Evolutionary conservation across 2,888 invertebrate genomes (phyloP), one percentile per base, ranked within the genome.

Genomic region (Hoplodrina blanda): DNA sequence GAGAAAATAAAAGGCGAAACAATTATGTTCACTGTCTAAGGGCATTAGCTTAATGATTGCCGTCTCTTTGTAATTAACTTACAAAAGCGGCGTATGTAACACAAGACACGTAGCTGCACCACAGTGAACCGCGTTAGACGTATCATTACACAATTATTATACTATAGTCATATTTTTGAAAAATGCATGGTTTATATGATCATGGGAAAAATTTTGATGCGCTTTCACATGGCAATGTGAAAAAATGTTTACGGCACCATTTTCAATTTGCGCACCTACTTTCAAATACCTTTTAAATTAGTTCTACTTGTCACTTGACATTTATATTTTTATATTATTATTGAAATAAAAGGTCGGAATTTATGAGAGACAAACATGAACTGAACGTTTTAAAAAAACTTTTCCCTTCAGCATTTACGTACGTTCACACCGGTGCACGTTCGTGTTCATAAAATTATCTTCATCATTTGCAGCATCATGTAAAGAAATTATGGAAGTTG

Each of bases 1-100:
- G 83, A 86, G 87, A 88, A 88, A 87, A 89, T 87, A 85, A 87
- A 87, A 88, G 76, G 81, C 82, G 76, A 86, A 89, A 88, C 88
- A 89, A 92, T 93, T 90, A 90, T 81, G 89, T 90, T 88, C 79
- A 74, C 85, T 88, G 90, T 90, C 88, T 87, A 84, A 88, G 79
- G 74, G 85, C 74, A 84, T 84, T 82, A 81, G 89, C 90, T 88
- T 88, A 83, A 87, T 92, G 91, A 92, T 90, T 88, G 87, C 88
- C 79, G 74, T 84, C 83, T 88, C 86, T 89, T 89, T 87, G 86
- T 89, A 90, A 91, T 91, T 88, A 90, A 85, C 80, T 83, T 81
- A 82, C 85, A 85, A 82, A 81, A 73, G 76, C 84, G 80, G 78
- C 71, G 83, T 76, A 69, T 67, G 72, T 86, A 87, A 85, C 85